Percentiles rank a stretch among this genome's conserved stretches.
Evolutionary conservation across 2,797 vertebrate genomes (phyloP).

Genomic region (Acomys russatus): DNA sequence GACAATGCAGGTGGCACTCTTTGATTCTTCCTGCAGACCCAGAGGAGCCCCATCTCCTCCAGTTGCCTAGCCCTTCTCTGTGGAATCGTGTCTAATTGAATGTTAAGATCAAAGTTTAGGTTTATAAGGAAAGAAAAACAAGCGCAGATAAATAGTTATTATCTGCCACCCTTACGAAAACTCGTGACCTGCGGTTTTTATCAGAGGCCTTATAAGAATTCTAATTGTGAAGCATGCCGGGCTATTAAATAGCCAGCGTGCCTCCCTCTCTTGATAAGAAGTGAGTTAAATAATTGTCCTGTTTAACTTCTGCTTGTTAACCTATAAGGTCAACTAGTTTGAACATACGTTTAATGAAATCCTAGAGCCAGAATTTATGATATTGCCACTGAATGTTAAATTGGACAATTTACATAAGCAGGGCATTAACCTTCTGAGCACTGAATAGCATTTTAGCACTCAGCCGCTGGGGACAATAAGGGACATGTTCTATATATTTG

Average conservation of each 20-base stretch:
- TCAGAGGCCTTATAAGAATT: conserved; percentile 90
- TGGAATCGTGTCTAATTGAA: conserved; percentile 90
- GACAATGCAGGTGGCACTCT: conserved; percentile 76
- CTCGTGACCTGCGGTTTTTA: conserved; percentile 89
- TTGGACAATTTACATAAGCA: conserved; percentile 95
- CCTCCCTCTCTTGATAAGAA: conserved; percentile 92
- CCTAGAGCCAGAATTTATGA: conserved; percentile 93
- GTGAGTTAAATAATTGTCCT: conserved; percentile 94
- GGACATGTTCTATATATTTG: conserved; percentile 94
- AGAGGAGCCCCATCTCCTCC: conserved; percentile 81
- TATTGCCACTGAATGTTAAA: conserved; percentile 93
- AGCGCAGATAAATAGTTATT: conserved; percentile 92
- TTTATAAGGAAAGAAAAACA: conserved; percentile 93
- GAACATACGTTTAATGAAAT: conserved; percentile 95
- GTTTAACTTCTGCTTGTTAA: conserved; percentile 94
- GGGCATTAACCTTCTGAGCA: conserved; percentile 93
- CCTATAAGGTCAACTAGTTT: conserved; percentile 94
- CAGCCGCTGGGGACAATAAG: conserved; percentile 93
- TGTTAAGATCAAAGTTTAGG: conserved; percentile 92
- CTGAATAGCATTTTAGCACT: conserved; percentile 94
- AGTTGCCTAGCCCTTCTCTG: conserved; percentile 87
- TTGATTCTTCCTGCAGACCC: conserved; percentile 82
- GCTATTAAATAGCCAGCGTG: conserved; percentile 89
- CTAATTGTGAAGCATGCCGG: conserved; percentile 90
- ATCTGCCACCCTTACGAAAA: conserved; percentile 92